These are phyloP conservation scores for Rhabdomys pumilio DNA, from an alignment of 2,797 vertebrate genomes.

Conservation along the genomic window DNA sequence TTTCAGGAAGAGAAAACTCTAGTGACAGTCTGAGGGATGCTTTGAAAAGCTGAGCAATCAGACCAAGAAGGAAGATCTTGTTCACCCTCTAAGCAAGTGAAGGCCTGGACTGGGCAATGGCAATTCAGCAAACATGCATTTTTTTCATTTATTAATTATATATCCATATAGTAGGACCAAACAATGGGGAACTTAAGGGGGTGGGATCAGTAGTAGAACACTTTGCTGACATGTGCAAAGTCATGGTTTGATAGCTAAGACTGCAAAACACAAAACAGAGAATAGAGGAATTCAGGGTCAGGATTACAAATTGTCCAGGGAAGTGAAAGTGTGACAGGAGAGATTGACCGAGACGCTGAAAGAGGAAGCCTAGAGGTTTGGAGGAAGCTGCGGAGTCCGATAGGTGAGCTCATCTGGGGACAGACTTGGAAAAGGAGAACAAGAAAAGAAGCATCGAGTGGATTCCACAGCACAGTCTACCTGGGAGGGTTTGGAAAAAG, in stretches of 20 bases:
- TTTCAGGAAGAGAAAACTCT: constrained; percentile 35
- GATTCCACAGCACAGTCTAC: not conserved
- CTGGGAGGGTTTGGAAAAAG: not conserved
- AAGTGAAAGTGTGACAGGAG: constrained; percentile 54
- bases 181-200: not conserved
- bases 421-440: not conserved
- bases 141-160: not conserved
- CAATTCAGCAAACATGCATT: not conserved
- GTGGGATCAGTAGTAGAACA: not conserved
- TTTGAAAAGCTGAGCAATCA: not conserved
- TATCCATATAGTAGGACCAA: not conserved
- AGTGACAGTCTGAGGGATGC: not conserved
- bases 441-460: not conserved
- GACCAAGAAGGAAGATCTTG: not conserved
- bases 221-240: not conserved
- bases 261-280: not conserved
- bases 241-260: not conserved
- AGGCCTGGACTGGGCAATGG: not conserved
- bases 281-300: not conserved
- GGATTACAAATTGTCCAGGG: not conserved
- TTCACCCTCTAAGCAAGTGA: not conserved
- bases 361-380: constrained; percentile 6
- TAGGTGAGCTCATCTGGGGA: not conserved
- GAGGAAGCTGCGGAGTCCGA: not conserved
- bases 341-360: not conserved